Evolutionary conservation across 2,113 vertebrate species (phyloP).

Genomic region (Tautogolabrus adspersus): DNA sequence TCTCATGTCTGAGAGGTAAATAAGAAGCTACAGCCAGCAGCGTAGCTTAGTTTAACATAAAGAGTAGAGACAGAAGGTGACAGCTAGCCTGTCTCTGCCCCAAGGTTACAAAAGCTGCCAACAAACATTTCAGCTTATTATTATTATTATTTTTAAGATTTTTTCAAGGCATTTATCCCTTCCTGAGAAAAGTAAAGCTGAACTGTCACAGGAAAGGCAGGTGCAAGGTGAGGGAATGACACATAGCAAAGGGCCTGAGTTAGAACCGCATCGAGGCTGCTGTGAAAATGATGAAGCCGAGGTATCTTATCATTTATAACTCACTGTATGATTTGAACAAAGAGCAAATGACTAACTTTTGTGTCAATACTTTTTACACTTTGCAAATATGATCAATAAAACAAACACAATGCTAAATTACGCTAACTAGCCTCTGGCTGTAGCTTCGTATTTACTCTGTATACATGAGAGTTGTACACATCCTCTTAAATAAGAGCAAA

Average conservation of each 20-base stretch:
- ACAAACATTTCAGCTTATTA: neutral
- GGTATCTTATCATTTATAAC: neutral
- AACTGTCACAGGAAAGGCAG: neutral
- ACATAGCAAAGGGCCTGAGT: neutral
- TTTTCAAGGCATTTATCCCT: neutral
- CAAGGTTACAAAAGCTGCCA: neutral
- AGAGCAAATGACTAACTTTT: neutral
- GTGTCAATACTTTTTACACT: neutral
- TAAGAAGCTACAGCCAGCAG: neutral
- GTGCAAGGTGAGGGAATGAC: neutral
- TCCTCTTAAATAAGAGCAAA: neutral
- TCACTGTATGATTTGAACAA: neutral
- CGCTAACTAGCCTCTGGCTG: neutral
- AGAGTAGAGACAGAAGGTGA: neutral
- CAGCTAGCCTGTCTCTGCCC: neutral
- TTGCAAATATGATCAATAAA: neutral
- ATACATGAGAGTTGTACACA: neutral
- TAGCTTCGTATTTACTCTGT: neutral
- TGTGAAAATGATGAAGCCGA: neutral
- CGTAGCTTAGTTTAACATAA: neutral
- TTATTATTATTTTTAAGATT: neutral
- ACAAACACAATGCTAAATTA: conserved; percentile 1
- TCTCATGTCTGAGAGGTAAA: neutral
- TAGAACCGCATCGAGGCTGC: neutral
- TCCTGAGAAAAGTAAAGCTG: neutral